Base-by-base conservation (phyloP, 2,888 invertebrate species). In the Notodonta ziczac region DNA sequence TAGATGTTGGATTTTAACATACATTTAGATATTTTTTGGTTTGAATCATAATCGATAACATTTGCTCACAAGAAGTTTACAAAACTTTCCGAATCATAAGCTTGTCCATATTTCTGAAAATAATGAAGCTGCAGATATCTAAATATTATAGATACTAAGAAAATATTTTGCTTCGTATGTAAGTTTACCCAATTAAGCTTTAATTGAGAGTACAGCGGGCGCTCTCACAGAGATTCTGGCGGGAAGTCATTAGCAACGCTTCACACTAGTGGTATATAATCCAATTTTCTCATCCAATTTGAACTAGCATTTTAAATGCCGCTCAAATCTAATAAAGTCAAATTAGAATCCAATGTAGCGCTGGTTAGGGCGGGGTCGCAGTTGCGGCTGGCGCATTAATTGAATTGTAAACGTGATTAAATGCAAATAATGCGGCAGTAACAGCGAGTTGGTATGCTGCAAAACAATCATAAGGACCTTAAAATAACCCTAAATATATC, bases 251-350 rank as follows among this genome's bases (percentile, higher is more conserved):
- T 81, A 79, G 76, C 64, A 73, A 73, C 76, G 73, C 65, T 74
- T 77, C 80, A 73, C 78, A 76, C 76, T 78, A 76, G 79, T 82
- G 82, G 83, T 85, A 86, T 84, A 84, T 83, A 86, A 87, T 87
- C 82, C 77, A 87, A 88, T 88, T 86, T 85, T 72, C 78, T 80
- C 73, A 79, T 82, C 80, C 78, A 85, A 85, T 83, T 83, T 82
- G 79, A 85, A 84, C 82, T 82, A 81, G 85, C 85, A 84, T 88
- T 88, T 89, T 87, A 88, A 87, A 90, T 89, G 88, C 87, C 84
- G 83, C 85, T 88, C 84, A 88, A 89, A 89, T 86, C 87, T 86
- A 89, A 90, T 89, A 87, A 89, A 86, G 86, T 83, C 86, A 84
- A 86, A 88, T 89, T 90, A 89, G 86, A 84, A 85, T 85, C 86